A percentile compares a stretch with the other conserved stretches of the same genome.
phyloP scores from a whole-genome alignment of 2,797 vertebrate species.

The Choloepus didactylus region DNA sequence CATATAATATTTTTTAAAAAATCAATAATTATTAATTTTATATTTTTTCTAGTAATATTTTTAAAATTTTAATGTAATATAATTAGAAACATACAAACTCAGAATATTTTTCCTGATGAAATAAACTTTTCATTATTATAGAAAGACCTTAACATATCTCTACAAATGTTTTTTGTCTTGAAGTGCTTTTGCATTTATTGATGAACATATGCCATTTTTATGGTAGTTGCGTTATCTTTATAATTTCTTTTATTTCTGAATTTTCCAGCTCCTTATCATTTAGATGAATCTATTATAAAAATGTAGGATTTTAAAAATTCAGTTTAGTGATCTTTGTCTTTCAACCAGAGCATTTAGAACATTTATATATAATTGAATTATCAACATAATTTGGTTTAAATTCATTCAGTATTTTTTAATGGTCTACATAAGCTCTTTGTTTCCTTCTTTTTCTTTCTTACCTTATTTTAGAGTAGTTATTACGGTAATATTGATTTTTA shows the following conservation, averaged over 20 bases:
- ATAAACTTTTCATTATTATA: neutral
- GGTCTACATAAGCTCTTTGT: neutral
- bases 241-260: neutral
- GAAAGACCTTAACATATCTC: neutral
- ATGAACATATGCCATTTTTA: neutral
- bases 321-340: neutral
- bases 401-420: neutral
- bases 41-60: neutral
- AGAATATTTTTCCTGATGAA: constrained; percentile 38
- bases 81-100: constrained; percentile 10
- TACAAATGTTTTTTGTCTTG: constrained; percentile 17
- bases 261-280: neutral
- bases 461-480: constrained; percentile 25
- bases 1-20: too few relatives aligned
- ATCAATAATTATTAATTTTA: neutral
- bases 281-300: neutral
- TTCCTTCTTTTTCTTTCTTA: neutral
- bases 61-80: neutral
- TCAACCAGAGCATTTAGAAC: constrained; percentile 2
- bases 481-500: neutral
- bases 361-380: neutral
- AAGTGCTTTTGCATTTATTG: neutral
- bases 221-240: neutral
- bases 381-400: neutral
- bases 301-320: neutral